Percentiles rank a stretch among this genome's conserved stretches.
These are phyloP conservation scores for Drosophila saltans DNA, from an alignment of 1,140 invertebrate genomes.

Conservation along the genomic window DNA sequence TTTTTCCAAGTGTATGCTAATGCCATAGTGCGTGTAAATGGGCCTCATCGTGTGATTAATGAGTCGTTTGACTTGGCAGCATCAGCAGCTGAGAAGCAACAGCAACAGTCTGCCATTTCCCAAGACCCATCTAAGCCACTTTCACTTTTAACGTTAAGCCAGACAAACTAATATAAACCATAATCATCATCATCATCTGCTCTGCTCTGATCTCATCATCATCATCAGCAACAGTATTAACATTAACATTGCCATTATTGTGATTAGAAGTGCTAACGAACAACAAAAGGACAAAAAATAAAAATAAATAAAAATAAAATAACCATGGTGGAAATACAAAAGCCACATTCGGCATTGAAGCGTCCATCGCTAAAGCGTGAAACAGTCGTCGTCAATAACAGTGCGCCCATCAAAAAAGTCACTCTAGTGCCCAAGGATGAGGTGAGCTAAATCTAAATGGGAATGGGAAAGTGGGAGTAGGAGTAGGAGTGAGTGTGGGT, in stretches of 20 bases:
- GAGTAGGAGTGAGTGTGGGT: too few species aligned
- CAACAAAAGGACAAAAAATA: neutral
- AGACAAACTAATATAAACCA: slow-evolving; percentile 55
- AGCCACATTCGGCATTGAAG: slow-evolving; percentile 78
- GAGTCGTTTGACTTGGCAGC: slow-evolving; percentile 64
- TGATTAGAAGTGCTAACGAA: slow-evolving; percentile 15
- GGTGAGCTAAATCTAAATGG: slow-evolving; percentile 49
- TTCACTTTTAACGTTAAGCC: slow-evolving; percentile 27
- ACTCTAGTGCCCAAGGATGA: slow-evolving; percentile 82
- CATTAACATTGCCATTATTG: slow-evolving; percentile 16
- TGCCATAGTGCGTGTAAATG: slow-evolving; percentile 48
- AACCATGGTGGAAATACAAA: slow-evolving; percentile 81
- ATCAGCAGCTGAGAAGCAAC: slow-evolving; percentile 9
- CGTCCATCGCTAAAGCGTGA: slow-evolving; percentile 79
- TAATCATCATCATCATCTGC: slow-evolving; percentile 18
- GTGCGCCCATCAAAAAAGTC: slow-evolving; percentile 81
- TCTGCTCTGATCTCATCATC: slow-evolving; percentile 11
- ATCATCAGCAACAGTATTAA: slow-evolving; percentile 13
- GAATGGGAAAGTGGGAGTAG: too few species aligned
- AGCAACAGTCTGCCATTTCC: slow-evolving; percentile 35
- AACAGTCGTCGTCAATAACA: slow-evolving; percentile 82
- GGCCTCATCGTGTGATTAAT: slow-evolving; percentile 66
- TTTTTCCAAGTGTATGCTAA: slow-evolving; percentile 43
- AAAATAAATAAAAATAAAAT: too few species aligned
- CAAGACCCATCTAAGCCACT: slow-evolving; percentile 29